phyloP scores from a whole-genome alignment of 2,797 vertebrate genomes.

The Chloroceryle amazona region DNA sequence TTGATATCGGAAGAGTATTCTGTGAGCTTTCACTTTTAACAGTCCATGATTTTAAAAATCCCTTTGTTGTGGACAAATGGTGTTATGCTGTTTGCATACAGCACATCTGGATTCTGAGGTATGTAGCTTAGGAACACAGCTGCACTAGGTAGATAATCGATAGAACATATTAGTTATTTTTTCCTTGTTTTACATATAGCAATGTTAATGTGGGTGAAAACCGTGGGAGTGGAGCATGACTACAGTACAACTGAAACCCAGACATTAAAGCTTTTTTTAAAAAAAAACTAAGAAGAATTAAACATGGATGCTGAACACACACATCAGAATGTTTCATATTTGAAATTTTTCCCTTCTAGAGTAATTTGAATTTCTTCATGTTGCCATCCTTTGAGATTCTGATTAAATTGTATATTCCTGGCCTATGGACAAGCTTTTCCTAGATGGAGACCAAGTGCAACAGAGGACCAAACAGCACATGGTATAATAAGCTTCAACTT shows the following conservation, averaged over 20 bases:
- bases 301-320: neutral
- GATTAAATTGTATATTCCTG: neutral
- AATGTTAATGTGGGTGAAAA: neutral
- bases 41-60: neutral
- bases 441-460: neutral
- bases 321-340: neutral
- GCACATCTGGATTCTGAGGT: neutral
- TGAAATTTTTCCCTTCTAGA: neutral
- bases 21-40: neutral
- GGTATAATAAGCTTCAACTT: neutral
- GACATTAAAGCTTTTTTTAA: neutral
- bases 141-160: neutral
- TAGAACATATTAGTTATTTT: neutral
- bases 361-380: neutral
- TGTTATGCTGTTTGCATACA: neutral
- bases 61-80: neutral
- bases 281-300: neutral
- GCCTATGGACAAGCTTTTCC: neutral
- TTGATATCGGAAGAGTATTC: neutral
- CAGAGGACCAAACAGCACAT: neutral
- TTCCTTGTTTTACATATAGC: neutral
- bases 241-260: neutral
- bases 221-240: neutral
- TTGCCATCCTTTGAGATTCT: neutral
- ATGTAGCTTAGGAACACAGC: neutral